Base-by-base conservation (phyloP, 1,140 invertebrate species). In the Papilio helenus region DNA sequence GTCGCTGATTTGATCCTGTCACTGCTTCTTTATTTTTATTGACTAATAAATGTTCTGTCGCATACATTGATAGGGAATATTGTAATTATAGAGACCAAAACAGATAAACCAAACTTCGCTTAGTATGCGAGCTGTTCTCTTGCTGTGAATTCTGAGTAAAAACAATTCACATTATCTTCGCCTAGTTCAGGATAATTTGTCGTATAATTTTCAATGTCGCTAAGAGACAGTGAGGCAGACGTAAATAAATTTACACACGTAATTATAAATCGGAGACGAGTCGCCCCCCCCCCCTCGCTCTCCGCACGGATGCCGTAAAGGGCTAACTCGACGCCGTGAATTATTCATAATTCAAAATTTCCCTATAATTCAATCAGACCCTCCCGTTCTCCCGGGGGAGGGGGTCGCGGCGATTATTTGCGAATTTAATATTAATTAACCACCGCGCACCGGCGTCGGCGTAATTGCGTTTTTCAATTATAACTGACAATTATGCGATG, bases 391-490 rank as follows among this genome's bases (percentile, higher is more conserved):
- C 84, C 89, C 92, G 84, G 83, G 81, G 72, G 79, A 68, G 76
- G 83, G 83, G 86, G 82, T 80, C 76, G 87, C 81, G 86, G 82
- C 85, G 91, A 94, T 93, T 94, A 94, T 94, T 94, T 92, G 89
- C 92, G 89, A 94, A 93, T 94, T 93, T 93, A 93, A 92, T 93
- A 92, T 93, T 94, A 93, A 94, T 92, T 94, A 92, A 92, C 87
- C 86, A 86, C 87, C 90, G 88, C 89, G 88, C 89, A 82, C 81
- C 79, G 79, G 74, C 81, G 86, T 80, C 79, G 79, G 74, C 80
- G 86, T 94, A 94, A 93, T 94, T 93, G 89, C 89, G 91, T 94
- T 94, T 94, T 94, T 94, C 93, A 94, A 94, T 94, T 94, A 94
- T 85, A 89, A 86, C 85, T 93, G 91, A 92, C 92, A 94, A 92